Conservation (phyloP, 2,797 vertebrate species). For the Buphagus erythrorhynchus region DNA sequence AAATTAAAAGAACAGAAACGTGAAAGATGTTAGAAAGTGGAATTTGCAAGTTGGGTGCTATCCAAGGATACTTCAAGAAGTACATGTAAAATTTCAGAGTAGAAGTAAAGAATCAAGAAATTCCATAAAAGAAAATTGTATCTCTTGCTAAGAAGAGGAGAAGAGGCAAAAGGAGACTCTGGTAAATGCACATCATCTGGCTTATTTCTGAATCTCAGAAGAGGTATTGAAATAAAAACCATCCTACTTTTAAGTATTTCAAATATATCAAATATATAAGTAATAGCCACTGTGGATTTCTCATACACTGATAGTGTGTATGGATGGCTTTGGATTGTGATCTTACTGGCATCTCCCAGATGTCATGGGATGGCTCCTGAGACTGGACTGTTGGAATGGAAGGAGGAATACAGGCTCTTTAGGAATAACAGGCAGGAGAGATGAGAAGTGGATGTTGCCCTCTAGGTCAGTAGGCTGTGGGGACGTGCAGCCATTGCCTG, state of each 20-base stretch:
- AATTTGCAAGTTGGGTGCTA: background rate
- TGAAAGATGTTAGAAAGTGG: background rate
- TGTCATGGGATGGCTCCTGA: background rate
- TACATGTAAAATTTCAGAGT: background rate
- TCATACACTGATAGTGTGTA: background rate
- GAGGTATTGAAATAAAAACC: background rate
- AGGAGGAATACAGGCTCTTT: background rate
- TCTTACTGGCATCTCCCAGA: background rate
- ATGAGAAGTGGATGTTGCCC: background rate
- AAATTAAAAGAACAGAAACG: background rate
- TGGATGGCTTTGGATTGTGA: background rate
- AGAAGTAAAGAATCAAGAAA: background rate
- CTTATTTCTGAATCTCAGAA: background rate
- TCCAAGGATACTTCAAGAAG: background rate
- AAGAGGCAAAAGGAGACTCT: background rate
- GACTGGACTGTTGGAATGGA: background rate
- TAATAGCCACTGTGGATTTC: background rate
- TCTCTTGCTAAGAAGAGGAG: background rate
- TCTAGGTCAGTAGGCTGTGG: background rate
- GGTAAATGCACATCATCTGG: background rate
- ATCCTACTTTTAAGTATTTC: background rate
- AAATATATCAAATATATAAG: background rate
- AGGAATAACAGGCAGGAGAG: background rate
- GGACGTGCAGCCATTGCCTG: fast-evolving
- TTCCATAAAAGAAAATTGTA: background rate